phyloP scores from a whole-genome alignment of 1,140 invertebrate genomes.

The Apocrypta bakeri region DNA sequence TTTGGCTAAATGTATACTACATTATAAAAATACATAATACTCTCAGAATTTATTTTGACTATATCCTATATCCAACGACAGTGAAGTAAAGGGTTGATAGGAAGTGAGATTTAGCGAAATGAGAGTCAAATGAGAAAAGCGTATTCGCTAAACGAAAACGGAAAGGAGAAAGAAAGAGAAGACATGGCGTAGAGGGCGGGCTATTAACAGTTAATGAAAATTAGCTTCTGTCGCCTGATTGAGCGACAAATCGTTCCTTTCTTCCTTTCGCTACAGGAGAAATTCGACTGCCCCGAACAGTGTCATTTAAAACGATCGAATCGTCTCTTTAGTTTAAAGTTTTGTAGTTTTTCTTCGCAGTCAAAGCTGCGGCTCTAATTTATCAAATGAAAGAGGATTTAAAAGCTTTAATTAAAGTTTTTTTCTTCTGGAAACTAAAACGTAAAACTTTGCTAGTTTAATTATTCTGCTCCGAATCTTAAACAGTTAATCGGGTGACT shows the following conservation, averaged over 20 bases:
- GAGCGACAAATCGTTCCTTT: slow-evolving; percentile 74
- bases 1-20: too few relatives aligned
- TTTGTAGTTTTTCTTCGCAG: slow-evolving; percentile 32
- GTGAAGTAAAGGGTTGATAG: neutral
- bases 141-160: slow-evolving; percentile 55
- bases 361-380: neutral
- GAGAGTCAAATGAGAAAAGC: slow-evolving; percentile 59
- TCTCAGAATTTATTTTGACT: neutral
- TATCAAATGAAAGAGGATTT: slow-evolving; percentile 17
- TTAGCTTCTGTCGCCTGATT: slow-evolving; percentile 74
- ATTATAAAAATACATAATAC: neutral
- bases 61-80: neutral
- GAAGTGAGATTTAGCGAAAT: slow-evolving; percentile 42
- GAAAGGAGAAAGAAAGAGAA: slow-evolving; percentile 56
- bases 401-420: slow-evolving; percentile 16
- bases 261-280: slow-evolving; percentile 66
- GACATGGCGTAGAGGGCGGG: slow-evolving; percentile 51
- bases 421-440: neutral
- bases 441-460: neutral
- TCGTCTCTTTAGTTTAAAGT: slow-evolving; percentile 54
- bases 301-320: slow-evolving; percentile 66
- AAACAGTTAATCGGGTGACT: neutral
- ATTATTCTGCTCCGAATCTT: neutral
- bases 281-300: slow-evolving; percentile 59
- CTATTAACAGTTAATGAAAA: slow-evolving; percentile 75